Evolutionary conservation across 2,797 vertebrate species (phyloP).

Genomic region (Bovichtus diacanthus): DNA sequence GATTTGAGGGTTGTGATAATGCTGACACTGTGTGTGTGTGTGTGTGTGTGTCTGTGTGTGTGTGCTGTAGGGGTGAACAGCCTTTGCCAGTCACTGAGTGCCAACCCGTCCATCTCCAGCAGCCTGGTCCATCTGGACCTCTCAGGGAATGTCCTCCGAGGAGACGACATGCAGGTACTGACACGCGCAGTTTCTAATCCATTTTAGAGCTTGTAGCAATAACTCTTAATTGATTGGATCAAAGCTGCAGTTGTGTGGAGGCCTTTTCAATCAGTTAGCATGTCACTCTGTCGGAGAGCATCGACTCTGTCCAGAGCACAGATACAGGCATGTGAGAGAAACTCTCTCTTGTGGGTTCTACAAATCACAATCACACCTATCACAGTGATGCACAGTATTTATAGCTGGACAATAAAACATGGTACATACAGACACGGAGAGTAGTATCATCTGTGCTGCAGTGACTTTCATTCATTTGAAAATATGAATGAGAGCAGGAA

Average conservation of each 20-base stretch:
- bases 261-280: conserved; percentile 35
- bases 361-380: conserved; percentile 5
- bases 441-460: background rate
- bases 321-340: background rate
- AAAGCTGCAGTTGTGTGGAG: conserved; percentile 27
- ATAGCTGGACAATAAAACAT: background rate
- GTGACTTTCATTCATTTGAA: no score
- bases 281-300: conserved; percentile 14
- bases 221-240: conserved; percentile 31
- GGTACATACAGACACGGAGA: background rate
- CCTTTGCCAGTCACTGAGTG: conserved; percentile 97
- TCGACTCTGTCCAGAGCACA: conserved; percentile 18
- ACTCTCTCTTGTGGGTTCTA: background rate
- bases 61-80: conserved; percentile 93
- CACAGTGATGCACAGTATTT: background rate
- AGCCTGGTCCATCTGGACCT: conserved; percentile 95
- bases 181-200: conserved; percentile 3
- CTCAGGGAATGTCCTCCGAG: conserved; percentile 95
- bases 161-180: conserved; percentile 95
- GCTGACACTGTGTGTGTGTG: conserved; percentile 38
- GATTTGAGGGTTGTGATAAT: conserved; percentile 38
- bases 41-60: conserved; percentile 23
- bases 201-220: conserved; percentile 31
- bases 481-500: background rate
- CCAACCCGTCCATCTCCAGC: conserved; percentile 90